A percentile compares a stretch with the other conserved stretches of the same genome.
Conservation (phyloP, 1,140 invertebrate species). For the Orchestia grillus region DNA sequence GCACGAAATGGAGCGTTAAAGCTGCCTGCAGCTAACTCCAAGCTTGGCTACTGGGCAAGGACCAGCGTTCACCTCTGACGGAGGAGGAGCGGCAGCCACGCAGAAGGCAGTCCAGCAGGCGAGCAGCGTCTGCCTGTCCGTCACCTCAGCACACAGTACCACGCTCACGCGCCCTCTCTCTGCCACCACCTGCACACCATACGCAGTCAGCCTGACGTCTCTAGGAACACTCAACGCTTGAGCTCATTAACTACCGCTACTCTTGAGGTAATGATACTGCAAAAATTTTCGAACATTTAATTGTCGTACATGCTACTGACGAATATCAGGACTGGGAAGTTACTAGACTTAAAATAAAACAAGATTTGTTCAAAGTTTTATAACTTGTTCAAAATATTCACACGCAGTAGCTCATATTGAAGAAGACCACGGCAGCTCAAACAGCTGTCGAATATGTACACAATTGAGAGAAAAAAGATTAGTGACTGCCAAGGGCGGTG, state of each 20-base stretch:
- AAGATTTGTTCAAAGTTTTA: neutral
- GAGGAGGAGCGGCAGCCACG: neutral
- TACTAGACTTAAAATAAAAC: no score
- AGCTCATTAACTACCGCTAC: neutral
- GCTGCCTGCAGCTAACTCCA: no score
- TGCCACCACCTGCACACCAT: neutral
- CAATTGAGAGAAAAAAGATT: no score
- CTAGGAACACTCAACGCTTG: neutral
- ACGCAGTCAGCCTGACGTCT: neutral
- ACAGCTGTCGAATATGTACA: no score
- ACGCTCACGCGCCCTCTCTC: neutral
- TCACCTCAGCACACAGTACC: neutral
- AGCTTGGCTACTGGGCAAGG: neutral
- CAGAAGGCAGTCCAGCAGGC: constrained; percentile 18
- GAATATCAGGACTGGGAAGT: neutral
- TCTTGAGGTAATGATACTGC: no score
- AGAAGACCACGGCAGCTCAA: no score
- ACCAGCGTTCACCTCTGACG: neutral
- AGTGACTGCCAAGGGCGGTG: no score
- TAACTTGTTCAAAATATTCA: no score
- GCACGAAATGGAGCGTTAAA: no score
- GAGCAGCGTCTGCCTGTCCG: neutral
- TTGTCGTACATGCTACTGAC: no score
- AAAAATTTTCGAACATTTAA: no score
- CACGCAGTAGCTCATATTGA: no score